phyloP scores from a whole-genome alignment of 2,888 invertebrate species.

The Urechis unicinctus region DNA sequence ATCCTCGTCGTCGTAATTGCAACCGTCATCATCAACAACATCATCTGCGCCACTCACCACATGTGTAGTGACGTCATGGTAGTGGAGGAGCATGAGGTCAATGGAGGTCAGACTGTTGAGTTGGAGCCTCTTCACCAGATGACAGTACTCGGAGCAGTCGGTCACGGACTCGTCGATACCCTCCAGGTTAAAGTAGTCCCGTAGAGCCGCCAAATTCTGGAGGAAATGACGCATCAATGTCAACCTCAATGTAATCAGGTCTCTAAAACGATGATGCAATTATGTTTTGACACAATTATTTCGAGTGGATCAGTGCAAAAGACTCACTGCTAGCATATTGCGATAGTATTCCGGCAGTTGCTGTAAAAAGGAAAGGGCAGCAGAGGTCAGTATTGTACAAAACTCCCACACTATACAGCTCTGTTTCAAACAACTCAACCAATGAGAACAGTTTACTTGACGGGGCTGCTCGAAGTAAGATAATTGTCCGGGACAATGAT shows the following conservation, averaged over 20 bases:
- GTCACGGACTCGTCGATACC: slow-evolving; percentile 18
- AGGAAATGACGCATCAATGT: background rate
- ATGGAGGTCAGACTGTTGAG: slow-evolving; percentile 28
- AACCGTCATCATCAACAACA: too few relatives aligned
- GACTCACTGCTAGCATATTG: background rate
- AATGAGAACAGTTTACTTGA: too few relatives aligned
- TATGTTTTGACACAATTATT: background rate
- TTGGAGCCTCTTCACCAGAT: slow-evolving; percentile 20
- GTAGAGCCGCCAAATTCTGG: slow-evolving; percentile 29
- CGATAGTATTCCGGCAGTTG: background rate
- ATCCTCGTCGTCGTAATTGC: too few relatives aligned
- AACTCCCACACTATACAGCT: too few relatives aligned
- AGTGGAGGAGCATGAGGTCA: slow-evolving; percentile 33
- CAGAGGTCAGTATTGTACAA: too few relatives aligned
- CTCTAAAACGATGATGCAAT: background rate
- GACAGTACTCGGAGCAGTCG: slow-evolving; percentile 3
- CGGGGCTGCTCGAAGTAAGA: too few relatives aligned
- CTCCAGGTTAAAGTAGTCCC: slow-evolving; percentile 28
- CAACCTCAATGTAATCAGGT: background rate
- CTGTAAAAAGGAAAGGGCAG: background rate
- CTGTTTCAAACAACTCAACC: too few relatives aligned
- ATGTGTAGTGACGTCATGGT: slow-evolving; percentile 16
- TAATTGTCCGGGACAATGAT: too few relatives aligned
- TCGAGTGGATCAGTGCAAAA: background rate
- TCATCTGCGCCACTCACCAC: slow-evolving; percentile 3